Base-by-base conservation (phyloP, 2,888 invertebrate genomes). In the Folsomia manolachei region DNA sequence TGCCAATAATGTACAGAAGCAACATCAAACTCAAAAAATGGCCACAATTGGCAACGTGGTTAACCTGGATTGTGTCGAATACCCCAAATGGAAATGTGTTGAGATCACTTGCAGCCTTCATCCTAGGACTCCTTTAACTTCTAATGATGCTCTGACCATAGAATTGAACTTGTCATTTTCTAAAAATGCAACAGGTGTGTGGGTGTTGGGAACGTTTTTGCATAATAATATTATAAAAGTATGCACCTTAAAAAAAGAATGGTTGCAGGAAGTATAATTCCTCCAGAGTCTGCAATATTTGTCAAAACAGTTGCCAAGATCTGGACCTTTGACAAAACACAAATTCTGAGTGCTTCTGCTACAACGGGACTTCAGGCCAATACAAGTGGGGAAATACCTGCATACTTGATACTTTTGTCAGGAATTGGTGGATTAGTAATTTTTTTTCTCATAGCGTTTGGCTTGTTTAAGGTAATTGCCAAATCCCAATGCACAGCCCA, bases 351-450 rank as follows among this genome's bases (percentile, higher is more conserved):
- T 19, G 26, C 18, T 4, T 63, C 63, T 7, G 24, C 63, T 4
- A 7, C 4, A 2, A 25, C 63, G 2, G 19, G 7, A 9, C 26
- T 63, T 18, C 14, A 63, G 24, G 4, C 26, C 4, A 11, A 25
- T 2, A 2, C 26, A 7, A 19, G 9, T 7, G 61, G 69, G 9
- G 66, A 39, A 1, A 25, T 71, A 9, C 70, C 71, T 1, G 71
- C 69, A 0, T 71, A 53, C 56, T 27, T 70, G 18, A 67, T 65
- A 14, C 4, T 73, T 11, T 62, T 62, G 1, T 2, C 73, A 4
- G 71, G 61, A 9, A 71, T 63, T 18, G 75, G 71, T 18, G 75
- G 75, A 25, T 27, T 70, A 0, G 14, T 76, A n/a, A 27, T 76
- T 0, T 60, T 76, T 24, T 18, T 74, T 9, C 24, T 74, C 18